These are phyloP conservation scores for Hermetia illucens DNA, from an alignment of 1,140 invertebrate species.

Conservation along the genomic window DNA sequence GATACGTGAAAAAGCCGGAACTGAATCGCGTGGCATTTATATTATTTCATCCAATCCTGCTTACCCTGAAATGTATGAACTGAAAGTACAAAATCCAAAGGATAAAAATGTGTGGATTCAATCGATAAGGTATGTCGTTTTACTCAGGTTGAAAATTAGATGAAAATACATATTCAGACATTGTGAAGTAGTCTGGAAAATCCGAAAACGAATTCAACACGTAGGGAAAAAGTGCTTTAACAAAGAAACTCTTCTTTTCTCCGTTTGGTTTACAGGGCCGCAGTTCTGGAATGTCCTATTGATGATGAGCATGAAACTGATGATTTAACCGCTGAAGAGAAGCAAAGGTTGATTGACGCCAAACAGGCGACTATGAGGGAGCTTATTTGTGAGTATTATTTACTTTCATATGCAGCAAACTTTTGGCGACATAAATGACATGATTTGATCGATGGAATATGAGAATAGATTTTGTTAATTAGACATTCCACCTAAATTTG, in stretches of 20 bases:
- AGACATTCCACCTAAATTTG: too few species aligned
- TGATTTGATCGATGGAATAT: too few species aligned
- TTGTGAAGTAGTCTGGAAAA: too few species aligned
- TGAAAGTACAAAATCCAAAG: conserved; percentile 76
- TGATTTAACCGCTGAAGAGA: conserved; percentile 52
- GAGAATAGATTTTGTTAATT: too few species aligned
- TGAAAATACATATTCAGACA: too few species aligned
- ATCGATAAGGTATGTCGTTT: conserved; percentile 48
- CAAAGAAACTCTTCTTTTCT: too few species aligned
- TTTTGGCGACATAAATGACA: too few species aligned
- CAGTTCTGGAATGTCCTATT: conserved; percentile 54
- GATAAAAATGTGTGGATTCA: conserved; percentile 82
- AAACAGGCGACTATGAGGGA: conserved; percentile 57
- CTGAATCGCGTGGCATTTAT: conserved; percentile 76
- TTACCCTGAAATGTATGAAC: conserved; percentile 90
- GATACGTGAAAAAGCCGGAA: conserved; percentile 83
- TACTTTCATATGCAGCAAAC: not conserved
- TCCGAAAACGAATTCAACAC: too few species aligned
- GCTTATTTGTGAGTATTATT: conserved; percentile 46
- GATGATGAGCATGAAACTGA: conserved; percentile 43
- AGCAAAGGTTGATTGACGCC: conserved; percentile 49
- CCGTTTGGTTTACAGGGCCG: conserved; percentile 37
- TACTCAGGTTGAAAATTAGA: too few species aligned
- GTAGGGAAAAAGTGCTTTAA: too few species aligned
- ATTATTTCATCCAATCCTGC: conserved; percentile 73